These are phyloP conservation scores for Macrobrachium rosenbergii DNA, from an alignment of 1,140 invertebrate species.

Conservation along the genomic window DNA sequence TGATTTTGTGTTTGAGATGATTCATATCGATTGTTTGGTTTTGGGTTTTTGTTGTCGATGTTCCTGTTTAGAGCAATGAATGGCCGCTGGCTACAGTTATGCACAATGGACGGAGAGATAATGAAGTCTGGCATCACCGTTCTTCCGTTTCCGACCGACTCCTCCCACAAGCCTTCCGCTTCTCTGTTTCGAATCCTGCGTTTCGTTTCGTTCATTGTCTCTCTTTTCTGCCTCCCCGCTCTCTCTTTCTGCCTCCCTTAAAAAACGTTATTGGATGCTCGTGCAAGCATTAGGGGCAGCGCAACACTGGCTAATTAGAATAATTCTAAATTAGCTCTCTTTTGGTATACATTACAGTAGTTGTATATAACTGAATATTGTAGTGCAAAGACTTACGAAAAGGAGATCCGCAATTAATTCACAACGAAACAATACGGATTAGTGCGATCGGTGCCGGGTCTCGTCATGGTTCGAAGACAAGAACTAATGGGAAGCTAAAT, in stretches of 20 bases:
- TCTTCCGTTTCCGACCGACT: slow-evolving; percentile 40
- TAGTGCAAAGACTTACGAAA: no score
- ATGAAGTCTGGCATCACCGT: slow-evolving; percentile 22
- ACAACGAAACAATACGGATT: slow-evolving; percentile 34
- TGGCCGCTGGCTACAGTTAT: slow-evolving; percentile 2
- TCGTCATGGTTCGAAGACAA: slow-evolving; percentile 17
- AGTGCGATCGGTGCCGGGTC: background rate
- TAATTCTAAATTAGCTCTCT: no score
- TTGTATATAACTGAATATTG: no score
- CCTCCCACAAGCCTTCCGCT: slow-evolving; percentile 21
- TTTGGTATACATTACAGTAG: no score
- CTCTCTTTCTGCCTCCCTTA: no score
- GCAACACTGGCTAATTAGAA: no score
- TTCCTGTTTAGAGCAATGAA: background rate
- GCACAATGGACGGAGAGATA: slow-evolving; percentile 2
- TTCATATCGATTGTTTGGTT: background rate
- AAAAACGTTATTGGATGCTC: no score
- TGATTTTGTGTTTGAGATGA: no score
- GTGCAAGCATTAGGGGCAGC: no score
- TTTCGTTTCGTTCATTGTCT: slow-evolving; percentile 43
- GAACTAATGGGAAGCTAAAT: slow-evolving; percentile 43
- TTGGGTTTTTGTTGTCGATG: background rate
- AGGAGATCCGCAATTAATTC: background rate
- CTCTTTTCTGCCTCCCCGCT: background rate
- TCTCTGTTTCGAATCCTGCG: slow-evolving; percentile 27